Evolutionary conservation across 2,888 invertebrate genomes (phyloP), one percentile per base, ranked within the genome.

Genomic region (Epistrophe grossulariae): DNA sequence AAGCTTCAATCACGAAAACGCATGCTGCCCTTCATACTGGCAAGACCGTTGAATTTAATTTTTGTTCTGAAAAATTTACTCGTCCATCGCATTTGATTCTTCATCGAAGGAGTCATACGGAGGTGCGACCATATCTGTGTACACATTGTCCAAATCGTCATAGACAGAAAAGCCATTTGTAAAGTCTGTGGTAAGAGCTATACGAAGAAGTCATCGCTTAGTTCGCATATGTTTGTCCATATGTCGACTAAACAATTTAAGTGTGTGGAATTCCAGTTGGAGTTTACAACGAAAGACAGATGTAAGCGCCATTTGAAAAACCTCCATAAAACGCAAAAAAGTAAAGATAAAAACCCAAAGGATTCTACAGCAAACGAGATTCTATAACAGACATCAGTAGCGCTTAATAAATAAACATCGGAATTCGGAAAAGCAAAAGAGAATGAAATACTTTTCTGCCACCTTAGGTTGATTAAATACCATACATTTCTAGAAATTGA

Each of bases 111-210:
- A 80, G 84, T 13, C 90, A 90, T 70, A 89, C 89, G 3, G 90
- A 89, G 17, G 84, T 89, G 43, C 78, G 89, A 13, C 90, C 90
- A 13, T 90, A 90, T 60, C 68, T 82, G 13, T 90, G 90, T 35
- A 48, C 81, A 19, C 17, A 89, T 4, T 90, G 90, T 64, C 77
- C 89, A 1, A 87, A 83, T 24, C 79, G 88, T 10, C 90, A 90
- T 77, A 89, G 88, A 64, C 89, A 89, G 62, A 89, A 89, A 68
- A 89, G 89, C 3, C 90, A 90, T 40, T 83, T 90, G 90, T 66
- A 45, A 76, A 2, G 48, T 88, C 0, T 90, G 90, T 45, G 83
- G 84, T 4, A 89, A 89, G 77, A 81, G 79, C n/a, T 90, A 90
- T 43, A 88, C 89, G 2, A 89, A 90, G 28, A 89, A 89, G 60